Evolutionary conservation across 2,888 invertebrate species (phyloP).

Genomic region (Gisinianus flammeolus): DNA sequence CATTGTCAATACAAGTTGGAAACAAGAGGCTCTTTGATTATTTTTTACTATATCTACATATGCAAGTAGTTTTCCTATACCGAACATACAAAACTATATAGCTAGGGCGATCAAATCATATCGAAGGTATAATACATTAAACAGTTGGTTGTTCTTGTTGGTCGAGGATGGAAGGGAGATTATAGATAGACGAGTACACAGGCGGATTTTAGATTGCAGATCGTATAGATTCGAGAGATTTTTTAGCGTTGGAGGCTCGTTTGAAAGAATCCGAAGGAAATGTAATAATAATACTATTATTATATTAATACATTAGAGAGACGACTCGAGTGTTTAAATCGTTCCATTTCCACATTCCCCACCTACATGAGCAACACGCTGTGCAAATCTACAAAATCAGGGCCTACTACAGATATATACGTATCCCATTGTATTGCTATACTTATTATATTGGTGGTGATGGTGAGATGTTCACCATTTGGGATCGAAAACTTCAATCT

Average conservation of each 20-base stretch:
- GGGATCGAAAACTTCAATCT: background rate
- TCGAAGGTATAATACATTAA: too few species aligned
- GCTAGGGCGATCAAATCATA: too few species aligned
- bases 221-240: too few species aligned
- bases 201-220: too few species aligned
- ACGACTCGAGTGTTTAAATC: slow-evolving; percentile 18
- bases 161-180: too few species aligned
- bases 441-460: background rate
- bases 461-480: slow-evolving; percentile 13
- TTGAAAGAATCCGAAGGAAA: background rate
- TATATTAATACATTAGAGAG: background rate
- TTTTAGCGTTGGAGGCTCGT: background rate
- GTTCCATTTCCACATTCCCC: slow-evolving; percentile 29
- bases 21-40: too few species aligned
- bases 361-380: slow-evolving; percentile 35
- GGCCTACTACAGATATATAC: background rate
- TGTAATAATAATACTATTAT: slow-evolving; percentile 9
- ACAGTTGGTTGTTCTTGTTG: too few species aligned
- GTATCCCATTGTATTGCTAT: background rate
- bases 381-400: slow-evolving; percentile 26
- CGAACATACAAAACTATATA: too few species aligned
- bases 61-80: too few species aligned
- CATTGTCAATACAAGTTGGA: too few species aligned
- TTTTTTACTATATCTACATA: too few species aligned
- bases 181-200: too few species aligned